Evolutionary conservation across 2,113 vertebrate genomes (phyloP).

Genomic region (Hirundichthys speculiger): DNA sequence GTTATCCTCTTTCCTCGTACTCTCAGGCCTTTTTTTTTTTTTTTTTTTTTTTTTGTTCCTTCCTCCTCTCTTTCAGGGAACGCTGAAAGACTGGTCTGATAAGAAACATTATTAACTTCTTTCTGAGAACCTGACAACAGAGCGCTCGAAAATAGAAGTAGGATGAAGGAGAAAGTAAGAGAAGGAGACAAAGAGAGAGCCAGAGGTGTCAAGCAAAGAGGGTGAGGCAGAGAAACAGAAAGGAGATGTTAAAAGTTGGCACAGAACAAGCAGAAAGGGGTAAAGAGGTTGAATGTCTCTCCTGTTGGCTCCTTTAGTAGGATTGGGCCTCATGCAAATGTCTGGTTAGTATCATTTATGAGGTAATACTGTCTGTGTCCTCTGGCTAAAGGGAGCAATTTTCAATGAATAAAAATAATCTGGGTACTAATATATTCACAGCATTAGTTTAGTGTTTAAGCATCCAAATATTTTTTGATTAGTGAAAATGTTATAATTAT

Average conservation of each 20-base stretch:
- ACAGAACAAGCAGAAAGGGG: constrained; percentile 24
- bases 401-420: constrained; percentile 23
- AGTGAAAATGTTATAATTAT: too few species aligned
- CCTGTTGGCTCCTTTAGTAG: constrained; percentile 22
- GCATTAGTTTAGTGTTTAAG: background rate
- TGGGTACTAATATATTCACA: background rate
- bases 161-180: constrained; percentile 35
- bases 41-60: constrained; percentile 24
- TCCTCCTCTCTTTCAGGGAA: constrained; percentile 60
- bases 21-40: background rate
- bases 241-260: constrained; percentile 36
- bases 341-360: constrained; percentile 52
- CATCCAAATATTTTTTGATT: background rate
- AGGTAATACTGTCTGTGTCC: constrained; percentile 27
- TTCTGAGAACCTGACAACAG: constrained; percentile 64
- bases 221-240: constrained; percentile 26
- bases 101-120: constrained; percentile 80
- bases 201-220: constrained; percentile 38
- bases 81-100: constrained; percentile 68
- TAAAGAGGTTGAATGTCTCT: constrained; percentile 34
- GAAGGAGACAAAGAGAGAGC: constrained; percentile 40
- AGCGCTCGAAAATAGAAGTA: constrained; percentile 44
- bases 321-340: constrained; percentile 28
- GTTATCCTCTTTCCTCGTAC: constrained; percentile 33
- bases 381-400: constrained; percentile 34